Base-by-base conservation (phyloP, 2,888 invertebrate species). In the Thera obeliscata region DNA sequence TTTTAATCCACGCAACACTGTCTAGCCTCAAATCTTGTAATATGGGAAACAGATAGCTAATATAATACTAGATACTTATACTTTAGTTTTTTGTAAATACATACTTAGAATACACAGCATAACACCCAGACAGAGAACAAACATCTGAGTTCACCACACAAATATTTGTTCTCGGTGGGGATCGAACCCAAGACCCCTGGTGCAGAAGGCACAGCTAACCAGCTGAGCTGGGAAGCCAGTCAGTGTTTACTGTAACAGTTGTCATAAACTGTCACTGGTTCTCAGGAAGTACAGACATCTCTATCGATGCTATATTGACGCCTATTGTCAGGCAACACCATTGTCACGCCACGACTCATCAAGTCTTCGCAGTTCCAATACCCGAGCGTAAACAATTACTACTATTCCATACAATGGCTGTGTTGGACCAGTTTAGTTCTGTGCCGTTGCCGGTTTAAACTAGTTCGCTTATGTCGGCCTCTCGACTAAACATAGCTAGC, bases 321-420 rank as follows among this genome's bases (percentile, higher is more conserved):
- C 22, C 22, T 36, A 41, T 60, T 50, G 49, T 59, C 7, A 36
- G 8, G 49, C 49, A 49, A n/a, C n/a, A 55, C 55, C n/a, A 55
- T 55, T 55, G 55, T 55, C 43, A 22, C 6, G 4, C 43, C 43
- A 56, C 56, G 43, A 43, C 41, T 22, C 22, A 55, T 36, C 55
- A 56, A 56, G 36, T 56, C 56, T 49, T n/a, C 9, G 41, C 12
- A 12, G 38, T 38, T 41, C 22, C 22, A 22, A 12, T 56, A 43
- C 22, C 22, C 22, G 41, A 5, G 22, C 8, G 41, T 56, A 22
- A 60, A 50, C 50, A 60, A 60, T 58, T 60, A 50, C 12, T 22
- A 50, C 41, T 35, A 38, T 36, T 38, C 35, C 11, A 60, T 11
- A 60, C 59, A 60, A 60, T 38, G 49, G 50, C 41, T 22, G 59